Evolutionary conservation across 2,888 invertebrate species (phyloP), one percentile per base, ranked within the genome.

Genomic region (Antheraea assamensis): DNA sequence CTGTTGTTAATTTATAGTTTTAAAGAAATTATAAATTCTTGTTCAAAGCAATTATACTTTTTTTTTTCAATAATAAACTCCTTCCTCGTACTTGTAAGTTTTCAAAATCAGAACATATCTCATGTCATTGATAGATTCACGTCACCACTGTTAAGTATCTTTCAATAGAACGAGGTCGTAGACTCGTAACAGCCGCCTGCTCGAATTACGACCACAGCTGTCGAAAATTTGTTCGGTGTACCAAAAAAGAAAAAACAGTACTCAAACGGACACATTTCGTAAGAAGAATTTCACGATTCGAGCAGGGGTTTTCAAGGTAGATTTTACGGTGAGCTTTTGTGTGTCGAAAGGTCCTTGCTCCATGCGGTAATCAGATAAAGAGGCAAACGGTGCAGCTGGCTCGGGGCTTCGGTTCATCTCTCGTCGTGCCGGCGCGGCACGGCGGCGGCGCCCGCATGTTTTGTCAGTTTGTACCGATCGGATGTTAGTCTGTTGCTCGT

Each of bases 261-360:
- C 85, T 77, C 75, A 64, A 64, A 64, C 30, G 27, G 61, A 4
- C 27, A 75, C 75, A 76, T 89, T 87, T 87, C 85, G 87, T 84
- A 91, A 91, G 82, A 83, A 77, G 82, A 84, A 88, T 87, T 90
- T 90, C 86, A 86, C 87, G 88, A 85, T 83, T 78, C 81, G 81
- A 79, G 80, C 83, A 84, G 83, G 81, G 85, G 91, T 91, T 92
- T 90, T 90, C 92, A 92, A 90, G 92, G 92, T 90, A 84, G 79
- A 91, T 92, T 93, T 92, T 90, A 90, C 91, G 90, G 90, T 82
- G 88, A 89, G 90, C 89, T 92, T 90, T 64, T 89, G 87, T 90
- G 82, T 86, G 90, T 88, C 89, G 92, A 90, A 93, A 92, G 93
- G 93, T 94, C 93, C 93, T 93, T 94, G 92, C 90, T 88, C 92